Evolutionary conservation across 35 echinoderm and acorn worm genomes (phyloP), one percentile per base, ranked within the genome.

Genomic region (Heliocidaris erythrogramma): DNA sequence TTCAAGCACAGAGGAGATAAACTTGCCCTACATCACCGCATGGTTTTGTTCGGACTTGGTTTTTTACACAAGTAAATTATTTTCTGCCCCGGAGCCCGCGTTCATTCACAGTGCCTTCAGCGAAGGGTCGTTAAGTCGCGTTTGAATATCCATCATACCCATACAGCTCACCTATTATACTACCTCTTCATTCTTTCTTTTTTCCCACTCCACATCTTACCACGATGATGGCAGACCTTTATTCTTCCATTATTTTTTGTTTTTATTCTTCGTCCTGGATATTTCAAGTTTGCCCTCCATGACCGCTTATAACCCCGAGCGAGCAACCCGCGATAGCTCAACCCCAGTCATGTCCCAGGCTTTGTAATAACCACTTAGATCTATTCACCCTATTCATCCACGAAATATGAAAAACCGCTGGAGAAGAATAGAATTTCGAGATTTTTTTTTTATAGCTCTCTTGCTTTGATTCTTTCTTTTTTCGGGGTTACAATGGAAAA

Each of bases 11-110:
- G 49, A 5, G 17, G 49, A 50, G 91, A 92, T 92, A 92, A 92
- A 52, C 87, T 32, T 48, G 87, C n/a, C 48, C 48, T 53, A 30
- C 49, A 59, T 29, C 91, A 49, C 18, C 49, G 91, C 47, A 35
- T 89, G 87, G 31, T 89, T 92, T 92, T 49, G 91, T 92, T 59
- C 91, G 50, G 10, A 56, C 91, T 59, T 92, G 91, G 91, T 31
- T 52, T 92, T 92, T 92, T 52, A 92, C 49, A 92, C 91, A 92
- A 92, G 91, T 92, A 59, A 92, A 92, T 92, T 92, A 92, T 92
- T 92, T 92, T 92, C 91, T 92, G 91, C 91, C 91, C 91, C 91
- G 91, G 17, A 92, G 91, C 91, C 50, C 50, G 35, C 35, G 18
- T 59, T 92, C 48, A 92, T 92, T 92, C 91, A 92, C 10, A 49